A percentile compares a stretch with the other conserved stretches of the same genome.
phyloP scores from a whole-genome alignment of 1,140 invertebrate species.

The Stenopsyche tienmushanensis region DNA sequence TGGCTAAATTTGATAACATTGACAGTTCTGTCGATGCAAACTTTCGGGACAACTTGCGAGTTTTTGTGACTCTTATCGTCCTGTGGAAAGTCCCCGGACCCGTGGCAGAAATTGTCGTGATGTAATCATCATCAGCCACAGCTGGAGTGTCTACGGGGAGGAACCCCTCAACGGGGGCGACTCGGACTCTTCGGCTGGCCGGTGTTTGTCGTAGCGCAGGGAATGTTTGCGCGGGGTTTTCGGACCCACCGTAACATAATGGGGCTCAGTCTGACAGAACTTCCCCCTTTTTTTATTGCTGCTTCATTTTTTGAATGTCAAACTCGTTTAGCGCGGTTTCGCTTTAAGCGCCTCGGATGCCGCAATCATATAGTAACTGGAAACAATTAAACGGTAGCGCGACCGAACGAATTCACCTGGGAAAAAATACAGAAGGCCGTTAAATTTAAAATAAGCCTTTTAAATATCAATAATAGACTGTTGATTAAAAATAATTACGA shows the following conservation, averaged over 20 bases:
- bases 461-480: no score
- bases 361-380: no score
- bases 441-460: no score
- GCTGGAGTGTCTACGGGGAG: constrained; percentile 21
- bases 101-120: constrained; percentile 40
- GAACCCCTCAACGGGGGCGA: constrained; percentile 30
- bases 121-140: constrained; percentile 28
- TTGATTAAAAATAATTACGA: no score
- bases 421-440: no score
- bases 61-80: constrained; percentile 20
- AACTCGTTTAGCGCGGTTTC: no score
- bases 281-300: constrained; percentile 18
- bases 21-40: constrained; percentile 33
- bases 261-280: constrained; percentile 39
- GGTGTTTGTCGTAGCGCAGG: constrained; percentile 38
- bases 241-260: constrained; percentile 31
- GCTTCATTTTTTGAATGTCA: neutral
- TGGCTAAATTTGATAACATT: neutral
- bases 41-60: constrained; percentile 38
- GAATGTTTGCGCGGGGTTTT: constrained; percentile 32
- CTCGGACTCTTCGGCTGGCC: constrained; percentile 12
- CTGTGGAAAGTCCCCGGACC: constrained; percentile 43
- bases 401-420: no score
- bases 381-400: no score
- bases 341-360: no score